Evolutionary conservation across 2,888 invertebrate genomes (phyloP), one percentile per base, ranked within the genome.

Genomic region (Phengaris arion): DNA sequence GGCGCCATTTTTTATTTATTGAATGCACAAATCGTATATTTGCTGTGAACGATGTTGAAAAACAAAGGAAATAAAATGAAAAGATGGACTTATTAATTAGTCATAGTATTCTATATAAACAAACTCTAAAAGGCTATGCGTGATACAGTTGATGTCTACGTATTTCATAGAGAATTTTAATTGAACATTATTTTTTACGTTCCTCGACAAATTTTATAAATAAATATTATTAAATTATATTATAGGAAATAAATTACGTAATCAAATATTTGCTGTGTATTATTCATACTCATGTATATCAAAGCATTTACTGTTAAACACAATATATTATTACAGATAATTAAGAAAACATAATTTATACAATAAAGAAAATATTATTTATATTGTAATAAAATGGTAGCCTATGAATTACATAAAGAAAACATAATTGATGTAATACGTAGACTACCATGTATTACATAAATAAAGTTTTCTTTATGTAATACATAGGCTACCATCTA

Each of bases 151-250:
- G 22, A 22, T 22, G 64, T 64, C 35, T 64, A 64, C 64, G 59
- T 9, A 59, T 22, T 59, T 35, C 2, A 12, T 46, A 15, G 54
- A 68, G 54, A 55, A 75, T 22, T 22, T 64, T 68, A 68, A 35
- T 3, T 35, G 10, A 15, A 57, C 7, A 46, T 72, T 68, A 48
- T 59, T 51, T 76, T 54, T 73, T 76, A 75, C 68, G 45, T 73
- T 76, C 15, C 35, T 72, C 68, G 55, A 73, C 68, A 72, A 70
- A 74, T 76, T 22, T 22, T 22, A 76, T 73, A 59, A 68, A 52
- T 52, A 74, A 64, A 74, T 76, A 77, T 76, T 75, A 78, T 74
- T 77, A 75, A 73, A 74, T 77, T 75, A 75, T 51, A 72, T 74
- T 75, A 70, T 35, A 74, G 68, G 57, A 73, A 77, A 78, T 77